These are phyloP conservation scores for Vespertilio murinus DNA, from an alignment of 2,797 vertebrate genomes.

Conservation along the genomic window DNA sequence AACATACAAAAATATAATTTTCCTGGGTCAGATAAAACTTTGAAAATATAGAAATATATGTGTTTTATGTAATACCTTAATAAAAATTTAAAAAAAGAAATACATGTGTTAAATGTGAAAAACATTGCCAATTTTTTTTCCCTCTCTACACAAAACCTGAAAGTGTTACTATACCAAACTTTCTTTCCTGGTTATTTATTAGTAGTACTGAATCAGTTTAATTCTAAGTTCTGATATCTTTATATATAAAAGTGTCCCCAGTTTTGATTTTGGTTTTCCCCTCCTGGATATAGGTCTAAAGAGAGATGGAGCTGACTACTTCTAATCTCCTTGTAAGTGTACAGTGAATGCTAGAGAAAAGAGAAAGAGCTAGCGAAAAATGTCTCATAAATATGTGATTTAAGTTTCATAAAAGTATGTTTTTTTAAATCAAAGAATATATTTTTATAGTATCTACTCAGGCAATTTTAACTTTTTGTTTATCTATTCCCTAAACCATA, in stretches of 20 bases:
- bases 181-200: conserved; percentile 34
- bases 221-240: conserved; percentile 26
- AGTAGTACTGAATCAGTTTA: conserved; percentile 41
- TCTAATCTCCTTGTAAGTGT: conserved; percentile 20
- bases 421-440: conserved; percentile 65
- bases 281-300: conserved; percentile 19
- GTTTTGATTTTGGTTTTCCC: conserved; percentile 4
- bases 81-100: background rate
- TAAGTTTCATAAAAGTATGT: conserved; percentile 64
- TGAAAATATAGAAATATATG: background rate
- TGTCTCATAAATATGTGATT: conserved; percentile 55
- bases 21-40: conserved; percentile 48
- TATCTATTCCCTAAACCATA: conserved; percentile 2
- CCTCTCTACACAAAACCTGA: conserved; percentile 13
- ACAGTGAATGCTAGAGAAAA: conserved; percentile 26
- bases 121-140: background rate
- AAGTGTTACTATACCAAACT: conserved; percentile 10
- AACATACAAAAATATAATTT: conserved; percentile 45
- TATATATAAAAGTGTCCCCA: background rate
- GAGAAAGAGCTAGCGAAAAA: conserved; percentile 7
- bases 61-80: conserved; percentile 13
- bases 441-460: conserved; percentile 36
- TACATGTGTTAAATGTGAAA: conserved; percentile 39
- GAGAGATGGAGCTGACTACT: conserved; percentile 29
- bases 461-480: conserved; percentile 49